A percentile compares a stretch with the other conserved stretches of the same genome.
phyloP scores from a whole-genome alignment of 1,140 invertebrate species.

The Megathymus violae region DNA sequence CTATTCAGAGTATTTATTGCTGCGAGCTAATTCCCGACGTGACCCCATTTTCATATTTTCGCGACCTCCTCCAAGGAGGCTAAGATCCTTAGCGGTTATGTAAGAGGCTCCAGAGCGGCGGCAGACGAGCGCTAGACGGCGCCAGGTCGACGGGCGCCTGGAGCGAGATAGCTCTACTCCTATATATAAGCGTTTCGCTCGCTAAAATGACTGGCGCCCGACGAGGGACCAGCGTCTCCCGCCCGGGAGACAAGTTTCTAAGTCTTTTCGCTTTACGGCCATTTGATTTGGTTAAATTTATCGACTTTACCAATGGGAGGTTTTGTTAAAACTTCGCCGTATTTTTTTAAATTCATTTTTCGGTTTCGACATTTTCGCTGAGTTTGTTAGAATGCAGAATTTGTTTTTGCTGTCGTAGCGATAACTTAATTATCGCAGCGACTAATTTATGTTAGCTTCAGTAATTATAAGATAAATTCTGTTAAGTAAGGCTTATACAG shows the following conservation, averaged over 20 bases:
- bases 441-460: too few relatives aligned
- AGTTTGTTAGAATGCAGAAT: too few relatives aligned
- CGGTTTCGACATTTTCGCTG: too few relatives aligned
- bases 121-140: conserved; percentile 37
- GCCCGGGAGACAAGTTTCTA: conserved; percentile 18
- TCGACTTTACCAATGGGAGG: conserved; percentile 17
- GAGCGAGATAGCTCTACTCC: conserved; percentile 9
- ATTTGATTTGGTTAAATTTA: conserved; percentile 35
- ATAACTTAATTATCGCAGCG: too few relatives aligned
- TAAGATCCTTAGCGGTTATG: conserved; percentile 30
- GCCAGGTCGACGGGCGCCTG: conserved; percentile 38
- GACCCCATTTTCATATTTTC: conserved; percentile 40
- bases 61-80: conserved; percentile 32
- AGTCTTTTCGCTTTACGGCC: conserved; percentile 31
- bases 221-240: conserved; percentile 28
- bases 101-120: conserved; percentile 39
- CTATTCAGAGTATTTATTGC: conserved; percentile 3
- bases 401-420: too few relatives aligned
- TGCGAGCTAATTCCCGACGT: conserved; percentile 22
- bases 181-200: neutral
- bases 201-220: conserved; percentile 36
- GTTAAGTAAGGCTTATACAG: too few relatives aligned
- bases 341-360: conserved; percentile 17
- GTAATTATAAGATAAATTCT: too few relatives aligned
- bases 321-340: conserved; percentile 6